These are phyloP conservation scores for Poecile atricapillus DNA, from an alignment of 2,113 vertebrate genomes.

Conservation along the genomic window DNA sequence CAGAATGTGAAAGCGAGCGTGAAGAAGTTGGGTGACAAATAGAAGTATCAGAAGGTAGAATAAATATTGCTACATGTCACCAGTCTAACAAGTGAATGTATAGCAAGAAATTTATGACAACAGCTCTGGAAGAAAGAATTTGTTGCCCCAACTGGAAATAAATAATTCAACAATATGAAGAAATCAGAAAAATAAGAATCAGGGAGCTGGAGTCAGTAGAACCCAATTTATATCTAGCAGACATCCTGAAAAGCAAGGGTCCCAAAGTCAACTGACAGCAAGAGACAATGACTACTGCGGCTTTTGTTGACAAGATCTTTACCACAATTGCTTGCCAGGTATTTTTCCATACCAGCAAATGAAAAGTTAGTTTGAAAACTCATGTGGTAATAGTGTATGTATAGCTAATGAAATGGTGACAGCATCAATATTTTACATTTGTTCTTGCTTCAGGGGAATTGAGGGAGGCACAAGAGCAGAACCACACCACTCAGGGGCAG, in stretches of 20 bases:
- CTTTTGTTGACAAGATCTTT: not conserved
- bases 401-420: not conserved
- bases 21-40: conserved; percentile 2
- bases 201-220: not conserved
- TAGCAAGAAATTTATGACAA: conserved; percentile 20
- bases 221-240: not conserved
- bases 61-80: conserved; percentile 33
- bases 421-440: not conserved
- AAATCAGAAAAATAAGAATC: not conserved
- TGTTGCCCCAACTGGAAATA: not conserved
- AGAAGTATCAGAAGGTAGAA: conserved; percentile 9
- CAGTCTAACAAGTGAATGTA: not conserved
- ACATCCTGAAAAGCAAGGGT: not conserved
- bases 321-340: not conserved
- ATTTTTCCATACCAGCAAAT: not conserved
- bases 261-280: not conserved
- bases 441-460: not conserved
- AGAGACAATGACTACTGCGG: not conserved
- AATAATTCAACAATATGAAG: conserved; percentile 28
- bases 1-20: conserved; percentile 3
- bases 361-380: not conserved
- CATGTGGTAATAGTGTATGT: not conserved
- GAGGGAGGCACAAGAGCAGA: not conserved
- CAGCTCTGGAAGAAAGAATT: not conserved
- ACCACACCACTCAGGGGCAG: too few relatives aligned